Conservation (phyloP, 2,797 vertebrate species). For the Malacoctenus gilli region DNA sequence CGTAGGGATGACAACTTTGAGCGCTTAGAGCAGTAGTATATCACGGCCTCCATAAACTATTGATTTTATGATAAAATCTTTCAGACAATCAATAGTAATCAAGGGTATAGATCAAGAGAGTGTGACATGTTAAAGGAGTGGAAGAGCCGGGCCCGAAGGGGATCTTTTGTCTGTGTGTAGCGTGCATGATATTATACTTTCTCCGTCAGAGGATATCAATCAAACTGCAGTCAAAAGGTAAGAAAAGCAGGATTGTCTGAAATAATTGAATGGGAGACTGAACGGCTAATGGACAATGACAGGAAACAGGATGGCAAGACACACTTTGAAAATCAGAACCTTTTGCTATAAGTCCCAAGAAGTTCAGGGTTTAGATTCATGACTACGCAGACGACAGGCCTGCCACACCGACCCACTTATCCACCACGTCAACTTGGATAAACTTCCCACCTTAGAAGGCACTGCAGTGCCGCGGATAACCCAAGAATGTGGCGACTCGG, state of each 20-base stretch:
- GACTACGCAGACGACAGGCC: too few relatives aligned
- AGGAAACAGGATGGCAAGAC: conserved; percentile 2
- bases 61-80: conserved; percentile 91
- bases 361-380: too few relatives aligned
- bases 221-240: conserved; percentile 8
- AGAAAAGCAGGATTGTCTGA: background rate
- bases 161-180: conserved; percentile 23
- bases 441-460: too few relatives aligned
- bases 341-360: too few relatives aligned
- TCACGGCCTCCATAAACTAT: conserved; percentile 85
- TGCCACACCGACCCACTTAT: too few relatives aligned
- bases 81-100: conserved; percentile 87
- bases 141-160: conserved; percentile 35
- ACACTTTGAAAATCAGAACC: conserved; percentile 7
- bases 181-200: conserved; percentile 10
- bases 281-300: background rate
- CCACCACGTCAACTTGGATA: too few relatives aligned
- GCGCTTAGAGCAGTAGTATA: conserved; percentile 79
- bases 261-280: background rate
- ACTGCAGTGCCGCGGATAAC: conserved; percentile 21
- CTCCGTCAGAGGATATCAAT: conserved; percentile 22
- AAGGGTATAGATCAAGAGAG: conserved; percentile 85
- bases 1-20: conserved; percentile 78
- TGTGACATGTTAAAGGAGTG: conserved; percentile 77
- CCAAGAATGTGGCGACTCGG: conserved; percentile 29